Base-by-base conservation (phyloP, 1,140 invertebrate species). In the Drosophila lacteicornis region DNA sequence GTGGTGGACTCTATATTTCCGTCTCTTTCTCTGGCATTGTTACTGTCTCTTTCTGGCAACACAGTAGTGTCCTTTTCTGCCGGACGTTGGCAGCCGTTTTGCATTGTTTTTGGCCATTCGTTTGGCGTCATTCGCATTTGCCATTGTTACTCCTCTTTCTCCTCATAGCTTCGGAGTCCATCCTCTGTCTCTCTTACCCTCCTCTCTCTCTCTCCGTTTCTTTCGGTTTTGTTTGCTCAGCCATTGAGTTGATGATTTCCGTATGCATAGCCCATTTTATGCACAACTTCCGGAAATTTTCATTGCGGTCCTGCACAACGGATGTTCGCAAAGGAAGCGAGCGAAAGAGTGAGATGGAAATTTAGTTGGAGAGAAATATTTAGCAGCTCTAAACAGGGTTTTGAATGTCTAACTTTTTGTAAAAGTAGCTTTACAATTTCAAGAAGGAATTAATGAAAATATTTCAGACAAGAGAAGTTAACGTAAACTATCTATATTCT, bases 241-340 rank as follows among this genome's bases (percentile, higher is more conserved):
- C 84, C 90, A 90, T 85, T 84, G 90, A 88, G 85, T 91, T 91
- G 88, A 91, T 91, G 88, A 91, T 91, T 91, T 91, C 88, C 88
- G 88, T 91, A 91, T 91, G 84, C 90, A 90, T 91, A 82, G 71
- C 88, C 86, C 84, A 87, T 87, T 87, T 91, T 91, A 91, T 91
- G 88, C 88, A 91, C 76, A 88, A 82, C 85, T 91, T 91, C 84
- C 88, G 84, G 88, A 85, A 90, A 90, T 91, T 91, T 74, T 91
- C 90, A 85, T 91, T 91, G 88, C 84, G 88, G 88, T 88, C 74
- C 91, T 81, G 75, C 86, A 82, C 53, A 60, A 65, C 86, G 86
- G 86, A 91, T 77, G 79, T 80, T 63, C 68, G 30, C 13, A 42
- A 30, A 25, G 46, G 40, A 51, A 43, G 13, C 22, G 17, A 27